Conservation (phyloP, 1,140 invertebrate species). For the Bombus superbus region DNA sequence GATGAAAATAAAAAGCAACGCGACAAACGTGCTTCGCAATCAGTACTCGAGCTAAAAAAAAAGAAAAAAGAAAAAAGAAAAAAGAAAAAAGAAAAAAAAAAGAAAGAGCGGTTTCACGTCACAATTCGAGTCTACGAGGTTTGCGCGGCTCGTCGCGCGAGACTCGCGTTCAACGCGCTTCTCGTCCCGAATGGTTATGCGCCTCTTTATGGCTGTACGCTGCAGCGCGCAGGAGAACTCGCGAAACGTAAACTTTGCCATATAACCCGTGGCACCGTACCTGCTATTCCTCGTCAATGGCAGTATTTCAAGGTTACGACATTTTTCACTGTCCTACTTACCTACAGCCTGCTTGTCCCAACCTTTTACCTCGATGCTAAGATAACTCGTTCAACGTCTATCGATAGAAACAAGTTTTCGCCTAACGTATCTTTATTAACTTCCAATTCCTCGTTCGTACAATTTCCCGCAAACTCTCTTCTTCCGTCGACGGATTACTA, state of each 20-base stretch:
- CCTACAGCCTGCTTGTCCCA: background rate
- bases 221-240: conserved; percentile 51
- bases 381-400: background rate
- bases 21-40: conserved; percentile 19
- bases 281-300: background rate
- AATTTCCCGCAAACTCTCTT: no score
- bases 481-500: no score
- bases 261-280: conserved; percentile 31
- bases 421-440: background rate
- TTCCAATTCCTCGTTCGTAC: no score
- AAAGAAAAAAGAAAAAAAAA: no score
- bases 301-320: background rate
- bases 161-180: conserved; percentile 43
- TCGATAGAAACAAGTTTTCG: background rate
- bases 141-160: conserved; percentile 33
- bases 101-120: background rate
- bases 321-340: background rate
- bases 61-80: no score
- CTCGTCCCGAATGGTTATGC: conserved; percentile 45
- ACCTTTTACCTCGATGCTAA: background rate
- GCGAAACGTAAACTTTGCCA: conserved; percentile 53
- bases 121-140: conserved; percentile 2
- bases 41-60: background rate
- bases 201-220: conserved; percentile 35
- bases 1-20: background rate